Evolutionary conservation across 2,113 vertebrate genomes (phyloP), one percentile per base, ranked within the genome.

Genomic region (Theristicus caerulescens): DNA sequence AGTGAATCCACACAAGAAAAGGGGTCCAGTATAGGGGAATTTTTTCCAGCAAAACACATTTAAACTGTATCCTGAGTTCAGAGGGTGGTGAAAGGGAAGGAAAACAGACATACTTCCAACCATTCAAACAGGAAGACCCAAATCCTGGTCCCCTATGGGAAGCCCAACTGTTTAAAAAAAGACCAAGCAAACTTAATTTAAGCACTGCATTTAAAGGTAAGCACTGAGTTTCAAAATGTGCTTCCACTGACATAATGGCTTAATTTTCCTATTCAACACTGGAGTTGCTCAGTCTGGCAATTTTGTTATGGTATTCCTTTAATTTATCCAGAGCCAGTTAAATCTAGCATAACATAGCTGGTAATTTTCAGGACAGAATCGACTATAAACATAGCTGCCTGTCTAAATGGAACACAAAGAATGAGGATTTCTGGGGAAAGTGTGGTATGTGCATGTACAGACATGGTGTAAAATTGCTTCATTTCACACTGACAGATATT

Each of bases 101-200:
- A 87, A 95, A 94, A 67, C 67, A 96, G 80, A 81, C 16, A 38
- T 73, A 27, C 8, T 93, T 82, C 18, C 32, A 83, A 46, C 54
- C 32, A 80, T 94, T 86, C 38, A 89, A 93, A 94, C 36, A 96
- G 91, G 77, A 96, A 96, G 76, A 86, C 16, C 6, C 40, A 96
- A 95, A 86, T 64, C 31, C 49, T 13, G 5, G 38, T 52, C 17
- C 32, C 31, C 12, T 88, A 0, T 54, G 38, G 64, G 64, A 95
- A 87, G 10, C 9, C 31, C 18, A 88, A 22, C 3, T 42, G 3
- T 49, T 77, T 49, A 22, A 90, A 82, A 83, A 76, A 69, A 62
- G 21, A 36, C 16, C 42, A 84, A 82, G 51, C 74, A 67, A 96
- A 88, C 42, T 79, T 67, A 88, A 78, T 76, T 89, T 77, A 93